Conservation (phyloP, 2,113 vertebrate genomes). For the Ictalurus punctatus region DNA sequence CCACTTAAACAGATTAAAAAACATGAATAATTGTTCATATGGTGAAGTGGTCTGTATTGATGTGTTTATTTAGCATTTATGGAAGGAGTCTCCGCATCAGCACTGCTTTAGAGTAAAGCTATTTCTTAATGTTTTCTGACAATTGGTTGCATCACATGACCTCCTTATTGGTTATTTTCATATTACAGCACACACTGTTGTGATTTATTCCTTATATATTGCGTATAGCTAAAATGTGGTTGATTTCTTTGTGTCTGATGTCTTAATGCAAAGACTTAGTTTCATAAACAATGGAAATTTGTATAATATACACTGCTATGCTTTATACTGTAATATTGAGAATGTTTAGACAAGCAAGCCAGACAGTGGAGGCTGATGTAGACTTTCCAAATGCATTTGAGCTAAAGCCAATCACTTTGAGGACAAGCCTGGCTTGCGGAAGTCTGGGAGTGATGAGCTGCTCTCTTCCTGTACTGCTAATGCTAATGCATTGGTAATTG, state of each 20-base stretch:
- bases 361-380: slow-evolving; percentile 1
- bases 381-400: slow-evolving; percentile 27
- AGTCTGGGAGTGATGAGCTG: slow-evolving; percentile 3
- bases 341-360: background rate
- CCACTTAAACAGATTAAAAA: background rate
- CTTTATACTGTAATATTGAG: background rate
- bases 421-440: background rate
- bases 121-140: background rate
- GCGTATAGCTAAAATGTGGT: background rate
- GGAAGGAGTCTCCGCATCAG: background rate
- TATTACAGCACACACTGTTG: background rate
- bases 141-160: background rate
- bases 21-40: background rate
- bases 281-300: background rate
- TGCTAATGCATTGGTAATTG: slow-evolving; percentile 49
- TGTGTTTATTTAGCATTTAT: background rate
- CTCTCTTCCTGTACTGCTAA: slow-evolving; percentile 33
- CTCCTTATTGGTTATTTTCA: background rate
- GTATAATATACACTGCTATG: background rate
- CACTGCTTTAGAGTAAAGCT: background rate
- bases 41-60: background rate
- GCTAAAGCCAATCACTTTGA: slow-evolving; percentile 25
- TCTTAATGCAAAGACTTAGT: background rate
- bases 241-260: background rate
- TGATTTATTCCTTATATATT: background rate